Evolutionary conservation across 2,888 invertebrate species (phyloP).

Genomic region (Lepidochrysops patricia): DNA sequence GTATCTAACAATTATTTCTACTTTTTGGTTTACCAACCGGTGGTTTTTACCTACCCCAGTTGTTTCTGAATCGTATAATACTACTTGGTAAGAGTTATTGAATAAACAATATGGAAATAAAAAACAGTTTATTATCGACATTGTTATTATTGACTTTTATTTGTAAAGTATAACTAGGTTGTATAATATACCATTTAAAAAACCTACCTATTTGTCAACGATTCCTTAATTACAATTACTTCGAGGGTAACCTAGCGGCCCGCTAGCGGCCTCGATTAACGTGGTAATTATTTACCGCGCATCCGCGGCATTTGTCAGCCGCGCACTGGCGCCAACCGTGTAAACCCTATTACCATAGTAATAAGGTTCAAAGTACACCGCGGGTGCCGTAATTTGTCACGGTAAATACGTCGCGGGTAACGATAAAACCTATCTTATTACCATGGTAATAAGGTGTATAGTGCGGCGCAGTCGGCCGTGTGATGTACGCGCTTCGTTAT

Average conservation of each 20-base stretch:
- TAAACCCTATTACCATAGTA: background rate
- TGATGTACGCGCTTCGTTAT: slow-evolving; percentile 14
- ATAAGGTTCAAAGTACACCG: slow-evolving; percentile 2
- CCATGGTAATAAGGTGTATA: background rate
- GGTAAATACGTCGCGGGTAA: too few relatives aligned
- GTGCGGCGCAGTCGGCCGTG: background rate
- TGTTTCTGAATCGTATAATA: too few relatives aligned
- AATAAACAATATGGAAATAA: too few relatives aligned
- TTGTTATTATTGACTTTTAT: too few relatives aligned
- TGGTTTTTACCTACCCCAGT: too few relatives aligned
- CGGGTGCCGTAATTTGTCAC: background rate
- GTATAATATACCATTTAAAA: too few relatives aligned
- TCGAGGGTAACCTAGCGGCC: background rate
- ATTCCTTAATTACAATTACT: background rate
- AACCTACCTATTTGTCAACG: too few relatives aligned
- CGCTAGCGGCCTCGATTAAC: slow-evolving; percentile 30
- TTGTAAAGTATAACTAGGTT: too few relatives aligned
- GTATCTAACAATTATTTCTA: too few relatives aligned
- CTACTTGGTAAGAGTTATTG: too few relatives aligned
- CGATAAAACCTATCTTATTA: background rate
- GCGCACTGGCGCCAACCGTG: background rate
- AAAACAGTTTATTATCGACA: too few relatives aligned
- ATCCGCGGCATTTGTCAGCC: slow-evolving; percentile 33
- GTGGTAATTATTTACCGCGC: slow-evolving; percentile 34
- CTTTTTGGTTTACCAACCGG: too few relatives aligned